Percentiles rank a stretch among this genome's conserved stretches.
Evolutionary conservation across 2,797 vertebrate genomes (phyloP).

Genomic region (Eutrigla gurnardus): DNA sequence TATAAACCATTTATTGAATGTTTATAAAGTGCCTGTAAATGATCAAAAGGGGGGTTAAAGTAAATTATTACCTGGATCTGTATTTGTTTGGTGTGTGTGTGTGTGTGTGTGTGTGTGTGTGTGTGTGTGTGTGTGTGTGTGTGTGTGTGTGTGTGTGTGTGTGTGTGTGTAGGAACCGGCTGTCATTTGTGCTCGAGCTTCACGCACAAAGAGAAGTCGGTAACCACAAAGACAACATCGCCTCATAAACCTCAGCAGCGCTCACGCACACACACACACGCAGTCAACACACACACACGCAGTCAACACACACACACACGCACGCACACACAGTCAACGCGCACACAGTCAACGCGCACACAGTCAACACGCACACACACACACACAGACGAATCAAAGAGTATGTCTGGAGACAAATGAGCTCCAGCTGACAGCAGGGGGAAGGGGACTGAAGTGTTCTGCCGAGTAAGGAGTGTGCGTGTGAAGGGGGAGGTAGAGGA

Average conservation of each 20-base stretch:
- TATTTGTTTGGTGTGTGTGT: conserved; percentile 26
- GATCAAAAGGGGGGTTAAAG: conserved; percentile 7
- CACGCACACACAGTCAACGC: conserved; percentile 1
- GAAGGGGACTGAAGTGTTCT: conserved; percentile 68
- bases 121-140: conserved; percentile 17
- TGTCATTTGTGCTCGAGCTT: conserved; percentile 65
- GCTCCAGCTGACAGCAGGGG: conserved; percentile 77
- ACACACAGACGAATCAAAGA: conserved; percentile 42
- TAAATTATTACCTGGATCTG: conserved; percentile 46
- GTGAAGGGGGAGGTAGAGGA: conserved; percentile 39
- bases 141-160: no score
- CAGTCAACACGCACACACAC: not conserved
- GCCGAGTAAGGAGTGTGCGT: conserved; percentile 71
- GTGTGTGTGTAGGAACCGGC: conserved; percentile 35
- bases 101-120: not conserved
- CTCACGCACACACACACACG: conserved; percentile 8
- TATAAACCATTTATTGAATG: conserved; percentile 1
- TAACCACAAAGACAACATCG: conserved; percentile 69
- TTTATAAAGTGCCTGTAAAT: conserved; percentile 9
- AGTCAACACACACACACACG: conserved; percentile 2
- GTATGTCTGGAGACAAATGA: conserved; percentile 72
- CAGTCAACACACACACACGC: conserved; percentile 7
- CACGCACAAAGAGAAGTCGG: conserved; percentile 64
- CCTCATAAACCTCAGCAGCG: conserved; percentile 59
- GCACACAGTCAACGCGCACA: conserved; percentile 23